Base-by-base conservation (phyloP, 92 coral and sea anemone genomes). In the Nematostella vectensis region DNA sequence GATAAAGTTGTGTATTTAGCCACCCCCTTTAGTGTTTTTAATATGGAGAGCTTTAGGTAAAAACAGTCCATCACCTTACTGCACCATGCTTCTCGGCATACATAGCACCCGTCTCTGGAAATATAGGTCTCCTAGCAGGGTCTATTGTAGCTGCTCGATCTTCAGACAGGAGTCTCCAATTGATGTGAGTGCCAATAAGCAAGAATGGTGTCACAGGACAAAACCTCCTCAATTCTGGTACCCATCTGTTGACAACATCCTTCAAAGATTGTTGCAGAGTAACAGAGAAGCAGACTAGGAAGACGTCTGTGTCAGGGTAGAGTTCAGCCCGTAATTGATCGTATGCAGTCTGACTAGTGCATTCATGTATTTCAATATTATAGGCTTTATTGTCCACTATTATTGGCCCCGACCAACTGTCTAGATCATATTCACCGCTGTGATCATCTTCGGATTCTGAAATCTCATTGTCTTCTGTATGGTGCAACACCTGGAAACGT, bases 211-310 rank as follows among this genome's bases (percentile, higher is more conserved):
- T 78, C 4, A 87, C 85, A 4, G 99, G 95, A 44, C 89, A 65
- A 57, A 65, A 58, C 48, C 59, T 54, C 25, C 76, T 84, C 16
- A 93, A 55, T 64, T 93, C 99, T 0, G 99, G 99, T 11, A 93
- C 81, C 99, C 99, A 93, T 63, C 83, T 68, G n/a, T 61, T 61
- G 40, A 72, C 45, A 23, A 78, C 96, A 53, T 82, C 81, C 44
- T 67, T 75, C 58, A 83, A 62, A 4, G 98, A 86, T 11, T 65
- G 42, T 18, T 78, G 81, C 13, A 78, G 76, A 3, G 80, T 86
- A 20, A 91, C 98, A 39, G 98, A 91, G 42, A 91, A 91, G 54
- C 98, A 91, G n/a, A 86, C 93, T 18, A 91, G 62, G 59, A 91
- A 91, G 2, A 91, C 83, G 45, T 91, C 96, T 16, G 98, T 80